phyloP scores from a whole-genome alignment of 2,888 invertebrate species.

The Diloba caeruleocephala region DNA sequence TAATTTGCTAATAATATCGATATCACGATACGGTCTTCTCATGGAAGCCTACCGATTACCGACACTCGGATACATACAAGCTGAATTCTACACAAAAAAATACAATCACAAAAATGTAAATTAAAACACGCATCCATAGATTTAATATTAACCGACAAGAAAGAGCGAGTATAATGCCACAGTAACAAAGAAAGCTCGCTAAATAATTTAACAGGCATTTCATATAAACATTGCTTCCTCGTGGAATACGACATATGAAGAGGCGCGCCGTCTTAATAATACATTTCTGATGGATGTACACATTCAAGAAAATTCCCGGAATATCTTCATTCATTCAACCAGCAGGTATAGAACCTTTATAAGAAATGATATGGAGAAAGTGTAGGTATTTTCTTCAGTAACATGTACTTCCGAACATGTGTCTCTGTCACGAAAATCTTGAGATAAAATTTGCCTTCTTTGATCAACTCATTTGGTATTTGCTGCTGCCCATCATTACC shows the following conservation, averaged over 20 bases:
- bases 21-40: no score
- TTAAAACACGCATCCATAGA: constrained; percentile 45
- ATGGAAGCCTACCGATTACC: no score
- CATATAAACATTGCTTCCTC: constrained; percentile 56
- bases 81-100: no score
- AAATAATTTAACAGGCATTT: constrained; percentile 57
- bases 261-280: constrained; percentile 44
- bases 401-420: no score
- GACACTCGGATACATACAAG: no score
- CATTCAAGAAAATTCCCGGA: constrained; percentile 18
- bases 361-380: background rate
- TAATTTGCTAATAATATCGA: no score
- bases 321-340: constrained; percentile 37
- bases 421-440: no score
- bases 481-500: no score
- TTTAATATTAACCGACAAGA: constrained; percentile 43
- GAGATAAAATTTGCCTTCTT: no score
- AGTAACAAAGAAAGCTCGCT: constrained; percentile 44
- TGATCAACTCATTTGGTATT: no score
- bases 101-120: constrained; percentile 18
- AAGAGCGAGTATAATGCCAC: constrained; percentile 35
- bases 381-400: no score
- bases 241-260: constrained; percentile 48
- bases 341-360: background rate
- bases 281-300: constrained; percentile 50